Base-by-base conservation (phyloP, 1,140 invertebrate genomes). In the Caenorhabditis briggsae region DNA sequence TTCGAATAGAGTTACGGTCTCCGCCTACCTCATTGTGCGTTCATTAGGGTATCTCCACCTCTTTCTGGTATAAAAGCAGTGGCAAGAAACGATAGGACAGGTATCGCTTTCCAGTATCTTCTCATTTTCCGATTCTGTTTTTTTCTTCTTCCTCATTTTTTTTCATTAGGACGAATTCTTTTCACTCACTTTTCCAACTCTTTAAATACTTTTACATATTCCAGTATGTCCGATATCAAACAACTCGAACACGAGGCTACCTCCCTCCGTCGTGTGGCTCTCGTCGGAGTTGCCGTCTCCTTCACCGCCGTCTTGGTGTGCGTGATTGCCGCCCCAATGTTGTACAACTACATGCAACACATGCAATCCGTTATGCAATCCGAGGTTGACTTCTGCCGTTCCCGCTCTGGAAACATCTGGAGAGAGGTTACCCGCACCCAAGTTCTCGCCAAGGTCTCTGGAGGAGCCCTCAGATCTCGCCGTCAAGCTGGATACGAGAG, bases 291-390 rank as follows among this genome's bases (percentile, higher is more conserved):
- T 33, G 83, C 89, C 48, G 59, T 90, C 56, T 88, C 88, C 48
- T 91, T 90, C 14, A 83, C 89, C 16, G 89, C 90, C 41, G 91
- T 89, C n/a, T 56, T 90, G 82, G 89, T 89, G 16, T 90, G 90
- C 65, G 90, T 90, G 43, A 78, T 90, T n/a, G 61, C 88, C 8
- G 90, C 91, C 0, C 90, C 90, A 41, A 89, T 90, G 86, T 61
- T 90, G 11, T 90, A 90, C 84, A 89, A 89, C 74, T 89, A 92
- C 83, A 83, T 90, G 85, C 89, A 89, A 83, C 88, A 89, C 43
- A 87, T 89, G 61, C 89, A 89, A 64, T 85, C 89, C 53, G 82
- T 88, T 33, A 88, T 89, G 89, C 88, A 89, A 83, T 83, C 88
- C 65, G 89, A 89, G 33, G 87, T 89, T 43, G 89, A 89, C 56